A percentile compares a stretch with the other conserved stretches of the same genome.
Evolutionary conservation across 2,113 vertebrate genomes (phyloP).

Genomic region (Steatornis caripensis): DNA sequence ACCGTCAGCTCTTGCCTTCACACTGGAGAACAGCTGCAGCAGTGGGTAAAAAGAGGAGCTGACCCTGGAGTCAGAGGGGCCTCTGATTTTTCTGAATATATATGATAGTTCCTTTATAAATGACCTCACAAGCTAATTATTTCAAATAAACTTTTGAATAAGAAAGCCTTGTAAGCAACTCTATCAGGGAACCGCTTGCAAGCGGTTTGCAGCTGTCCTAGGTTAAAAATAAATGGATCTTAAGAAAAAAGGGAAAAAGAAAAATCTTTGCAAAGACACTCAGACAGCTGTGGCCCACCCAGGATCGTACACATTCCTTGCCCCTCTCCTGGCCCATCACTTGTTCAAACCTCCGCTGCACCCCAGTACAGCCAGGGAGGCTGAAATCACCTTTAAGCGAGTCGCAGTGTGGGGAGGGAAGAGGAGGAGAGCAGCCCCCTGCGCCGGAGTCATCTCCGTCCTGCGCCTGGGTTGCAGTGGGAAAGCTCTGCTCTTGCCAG

Average conservation of each 20-base stretch:
- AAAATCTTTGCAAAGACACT: neutral
- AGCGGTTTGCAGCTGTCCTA: neutral
- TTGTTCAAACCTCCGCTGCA: neutral
- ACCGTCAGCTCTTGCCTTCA: neutral
- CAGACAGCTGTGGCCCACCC: too few relatives aligned
- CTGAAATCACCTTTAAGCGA: neutral
- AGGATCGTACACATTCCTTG: accelerated
- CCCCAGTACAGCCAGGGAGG: accelerated
- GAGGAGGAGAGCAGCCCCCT: neutral
- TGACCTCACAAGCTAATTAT: neutral
- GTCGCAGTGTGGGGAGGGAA: accelerated
- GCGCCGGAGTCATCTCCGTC: accelerated
- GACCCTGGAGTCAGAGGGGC: neutral
- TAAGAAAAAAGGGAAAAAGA: neutral
- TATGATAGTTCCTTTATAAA: neutral
- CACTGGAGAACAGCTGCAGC: neutral
- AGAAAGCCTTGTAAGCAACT: neutral
- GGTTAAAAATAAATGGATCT: neutral
- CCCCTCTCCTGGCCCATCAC: neutral
- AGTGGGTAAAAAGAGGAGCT: neutral
- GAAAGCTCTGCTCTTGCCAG: neutral
- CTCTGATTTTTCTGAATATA: neutral
- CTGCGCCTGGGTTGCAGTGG: accelerated
- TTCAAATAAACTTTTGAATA: constrained; percentile 42
- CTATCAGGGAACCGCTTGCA: neutral